These are phyloP conservation scores for Paracanthobrama guichenoti DNA, from an alignment of 2,113 vertebrate species.

Conservation along the genomic window DNA sequence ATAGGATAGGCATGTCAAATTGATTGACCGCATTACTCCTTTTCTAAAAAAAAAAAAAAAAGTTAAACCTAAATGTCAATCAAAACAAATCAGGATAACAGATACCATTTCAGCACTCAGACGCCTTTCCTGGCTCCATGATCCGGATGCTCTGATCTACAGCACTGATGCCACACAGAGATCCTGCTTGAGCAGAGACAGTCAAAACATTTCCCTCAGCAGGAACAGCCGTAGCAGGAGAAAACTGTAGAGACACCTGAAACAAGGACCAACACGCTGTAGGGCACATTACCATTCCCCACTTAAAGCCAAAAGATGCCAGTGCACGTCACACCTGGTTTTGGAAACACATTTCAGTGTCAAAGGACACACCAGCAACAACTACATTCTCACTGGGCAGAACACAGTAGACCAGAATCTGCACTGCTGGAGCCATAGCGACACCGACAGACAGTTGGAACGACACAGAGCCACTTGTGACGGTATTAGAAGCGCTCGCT, in stretches of 20 bases:
- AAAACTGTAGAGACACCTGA: conserved; percentile 76
- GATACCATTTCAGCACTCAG: conserved; percentile 66
- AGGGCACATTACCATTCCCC: not conserved
- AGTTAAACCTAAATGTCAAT: too few species aligned
- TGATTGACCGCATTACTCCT: too few species aligned
- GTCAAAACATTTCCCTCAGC: conserved; percentile 65
- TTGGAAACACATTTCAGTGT: conserved; percentile 78
- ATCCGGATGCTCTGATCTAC: conserved; percentile 83
- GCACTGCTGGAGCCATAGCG: conserved; percentile 67
- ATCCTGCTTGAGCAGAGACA: conserved; percentile 74
- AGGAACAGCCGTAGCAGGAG: conserved; percentile 69
- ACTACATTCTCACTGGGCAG: not conserved
- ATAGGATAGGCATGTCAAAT: too few species aligned
- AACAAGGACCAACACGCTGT: not conserved
- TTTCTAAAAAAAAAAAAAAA: too few species aligned
- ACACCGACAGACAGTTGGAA: conserved; percentile 69
- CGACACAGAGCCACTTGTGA: conserved; percentile 67
- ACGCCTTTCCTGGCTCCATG: conserved; percentile 73
- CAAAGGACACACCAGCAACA: not conserved
- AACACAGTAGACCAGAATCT: not conserved
- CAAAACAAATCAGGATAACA: not conserved
- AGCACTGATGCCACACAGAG: conserved; percentile 81
- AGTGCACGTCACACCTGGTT: conserved; percentile 75
- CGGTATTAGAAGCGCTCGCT: conserved; percentile 59
- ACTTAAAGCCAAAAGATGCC: not conserved